Evolutionary conservation across 2,888 invertebrate species (phyloP), one percentile per base, ranked within the genome.

Genomic region (Yponomeuta sedellus): DNA sequence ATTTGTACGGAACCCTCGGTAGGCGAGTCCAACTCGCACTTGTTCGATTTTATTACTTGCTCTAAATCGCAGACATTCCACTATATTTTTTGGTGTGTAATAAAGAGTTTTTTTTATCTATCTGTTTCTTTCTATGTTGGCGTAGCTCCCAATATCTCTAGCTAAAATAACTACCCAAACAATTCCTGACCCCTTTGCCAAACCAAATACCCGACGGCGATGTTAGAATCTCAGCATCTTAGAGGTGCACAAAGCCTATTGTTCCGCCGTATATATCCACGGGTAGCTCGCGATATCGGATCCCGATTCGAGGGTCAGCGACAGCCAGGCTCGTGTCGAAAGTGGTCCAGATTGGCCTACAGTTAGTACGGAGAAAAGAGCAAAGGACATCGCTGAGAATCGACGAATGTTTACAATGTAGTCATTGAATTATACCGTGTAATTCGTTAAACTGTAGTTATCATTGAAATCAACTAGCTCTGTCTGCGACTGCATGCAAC

Each of bases 211-310:
- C 34, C 5, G 3, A 25, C 59, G 20, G 57, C 19, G n/a, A 57
- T 8, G n/a, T 59, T 11, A 59, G 25, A 25, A 59, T 25, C 20
- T 59, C 59, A 59, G 22, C 58, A 58, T 19, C 58, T 25, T 12
- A 25, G 11, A 59, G 59, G 20, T 25, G 20, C 59, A 59, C 59
- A 59, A 59, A 59, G 59, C 59, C 59, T 59, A 59, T 59, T 59
- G 59, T 59, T 59, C 59, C 20, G 10, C 22, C 25, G 58, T 58
- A 22, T 58, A 20, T 58, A 20, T 20, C 58, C 25, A 25, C 22
- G 25, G 25, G 0, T 59, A 59, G 12, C 59, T 52, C 16, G 16
- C 12, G 44, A 52, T 52, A 52, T 52, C 44, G 44, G 44, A 16
- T 12, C 44, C 44, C 5, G 44, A 52, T 52, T 52, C 44, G 16